Evolutionary conservation across 2,113 vertebrate genomes (phyloP).

Genomic region (Alosa alosa): DNA sequence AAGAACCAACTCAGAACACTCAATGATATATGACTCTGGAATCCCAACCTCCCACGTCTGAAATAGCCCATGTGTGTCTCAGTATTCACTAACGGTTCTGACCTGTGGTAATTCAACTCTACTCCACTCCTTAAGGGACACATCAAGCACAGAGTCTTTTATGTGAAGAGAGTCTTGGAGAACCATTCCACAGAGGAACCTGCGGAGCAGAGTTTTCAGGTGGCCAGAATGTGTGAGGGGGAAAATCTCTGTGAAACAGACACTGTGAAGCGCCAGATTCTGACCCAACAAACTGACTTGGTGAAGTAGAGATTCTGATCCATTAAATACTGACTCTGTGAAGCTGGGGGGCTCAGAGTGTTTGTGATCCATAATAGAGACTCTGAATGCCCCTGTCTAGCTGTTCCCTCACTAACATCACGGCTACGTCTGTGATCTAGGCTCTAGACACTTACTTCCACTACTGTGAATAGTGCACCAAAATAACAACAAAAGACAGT

Average conservation of each 20-base stretch:
- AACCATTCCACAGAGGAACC: too few relatives aligned
- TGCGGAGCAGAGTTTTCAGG: too few relatives aligned
- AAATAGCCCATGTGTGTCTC: background rate
- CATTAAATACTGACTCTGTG: background rate
- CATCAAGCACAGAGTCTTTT: too few relatives aligned
- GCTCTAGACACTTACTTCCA: background rate
- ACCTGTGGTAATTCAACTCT: too few relatives aligned
- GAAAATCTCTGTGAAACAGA: background rate
- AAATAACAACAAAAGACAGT: background rate
- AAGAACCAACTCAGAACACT: slow-evolving; percentile 70
- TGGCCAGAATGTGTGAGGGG: background rate
- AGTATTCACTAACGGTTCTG: background rate
- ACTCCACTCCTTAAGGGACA: too few relatives aligned
- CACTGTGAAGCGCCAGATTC: background rate
- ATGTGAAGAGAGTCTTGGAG: too few relatives aligned
- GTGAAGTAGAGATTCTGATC: background rate
- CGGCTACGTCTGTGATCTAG: background rate
- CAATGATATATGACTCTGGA: slow-evolving; percentile 67
- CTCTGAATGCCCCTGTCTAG: too few relatives aligned
- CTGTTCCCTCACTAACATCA: background rate
- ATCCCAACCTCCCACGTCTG: slow-evolving; percentile 39
- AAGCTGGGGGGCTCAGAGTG: background rate
- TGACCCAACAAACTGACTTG: background rate
- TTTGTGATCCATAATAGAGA: background rate
- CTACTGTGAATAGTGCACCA: background rate